Percentiles rank a stretch among this genome's conserved stretches.
phyloP scores from a whole-genome alignment of 2,888 invertebrate genomes.

The Andrena bucephala region DNA sequence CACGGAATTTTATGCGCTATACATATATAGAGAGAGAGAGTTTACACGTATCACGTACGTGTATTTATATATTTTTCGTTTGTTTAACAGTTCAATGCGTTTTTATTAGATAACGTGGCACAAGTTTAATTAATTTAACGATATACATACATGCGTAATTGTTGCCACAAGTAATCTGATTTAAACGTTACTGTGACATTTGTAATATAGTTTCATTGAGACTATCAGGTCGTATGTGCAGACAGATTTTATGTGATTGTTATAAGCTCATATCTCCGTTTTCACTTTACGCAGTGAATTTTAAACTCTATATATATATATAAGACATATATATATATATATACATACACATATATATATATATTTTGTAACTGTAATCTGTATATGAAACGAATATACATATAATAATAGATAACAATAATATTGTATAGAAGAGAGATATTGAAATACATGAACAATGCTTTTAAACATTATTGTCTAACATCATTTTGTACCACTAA shows the following conservation, averaged over 20 bases:
- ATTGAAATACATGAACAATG: slow-evolving; percentile 85
- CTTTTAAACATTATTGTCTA: slow-evolving; percentile 85
- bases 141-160: slow-evolving; percentile 58
- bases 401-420: slow-evolving; percentile 83
- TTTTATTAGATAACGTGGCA: slow-evolving; percentile 62
- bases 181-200: slow-evolving; percentile 74
- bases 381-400: slow-evolving; percentile 83
- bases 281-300: slow-evolving; percentile 77
- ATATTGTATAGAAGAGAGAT: slow-evolving; percentile 85
- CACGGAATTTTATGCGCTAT: slow-evolving; percentile 56
- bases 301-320: slow-evolving; percentile 73
- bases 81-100: slow-evolving; percentile 60
- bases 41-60: slow-evolving; percentile 57
- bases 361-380: slow-evolving; percentile 84
- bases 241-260: slow-evolving; percentile 75
- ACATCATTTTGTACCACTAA: slow-evolving; percentile 84
- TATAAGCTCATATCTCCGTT: slow-evolving; percentile 71
- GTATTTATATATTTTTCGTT: slow-evolving; percentile 62
- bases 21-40: slow-evolving; percentile 34
- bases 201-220: slow-evolving; percentile 79
- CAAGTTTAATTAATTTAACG: slow-evolving; percentile 62
- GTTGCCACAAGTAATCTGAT: slow-evolving; percentile 71
- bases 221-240: slow-evolving; percentile 76
- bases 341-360: slow-evolving; percentile 76
- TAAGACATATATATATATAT: slow-evolving; percentile 43